Conservation (phyloP, 1,140 invertebrate genomes). For the Drosophila sproati region DNA sequence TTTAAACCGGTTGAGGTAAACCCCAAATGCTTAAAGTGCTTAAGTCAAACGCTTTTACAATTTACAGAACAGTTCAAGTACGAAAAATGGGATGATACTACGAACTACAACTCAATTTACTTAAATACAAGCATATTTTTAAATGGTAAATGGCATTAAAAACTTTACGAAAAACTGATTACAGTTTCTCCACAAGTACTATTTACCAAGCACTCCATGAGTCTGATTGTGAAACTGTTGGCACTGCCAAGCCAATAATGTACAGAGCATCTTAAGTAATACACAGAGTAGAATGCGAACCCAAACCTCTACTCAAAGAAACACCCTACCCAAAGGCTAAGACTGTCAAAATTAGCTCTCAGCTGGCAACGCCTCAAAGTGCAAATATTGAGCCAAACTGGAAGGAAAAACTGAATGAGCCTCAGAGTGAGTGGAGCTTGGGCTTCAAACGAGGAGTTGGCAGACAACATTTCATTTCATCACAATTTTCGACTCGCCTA, state of each 20-base stretch:
- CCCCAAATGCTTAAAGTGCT: constrained; percentile 22
- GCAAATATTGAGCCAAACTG: constrained; percentile 68
- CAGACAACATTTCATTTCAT: constrained; percentile 56
- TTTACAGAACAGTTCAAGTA: neutral
- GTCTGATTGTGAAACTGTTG: constrained; percentile 48
- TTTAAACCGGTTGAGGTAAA: constrained; percentile 38
- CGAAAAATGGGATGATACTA: neutral
- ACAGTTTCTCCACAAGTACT: constrained; percentile 49
- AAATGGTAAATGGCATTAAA: constrained; percentile 64
- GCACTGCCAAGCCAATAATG: constrained; percentile 55
- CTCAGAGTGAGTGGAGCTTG: constrained; percentile 1
- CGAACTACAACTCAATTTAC: constrained; percentile 28
- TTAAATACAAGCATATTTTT: constrained; percentile 58
- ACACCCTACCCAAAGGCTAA: constrained; percentile 11
- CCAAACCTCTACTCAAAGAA: neutral
- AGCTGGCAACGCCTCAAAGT: constrained; percentile 67
- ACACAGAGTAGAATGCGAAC: constrained; percentile 15
- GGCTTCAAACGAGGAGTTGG: constrained; percentile 25
- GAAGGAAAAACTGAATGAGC: constrained; percentile 30
- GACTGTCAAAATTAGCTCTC: constrained; percentile 67
- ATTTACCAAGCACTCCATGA: constrained; percentile 67
- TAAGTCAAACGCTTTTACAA: constrained; percentile 4
- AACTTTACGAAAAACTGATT: constrained; percentile 71
- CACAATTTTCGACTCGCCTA: constrained; percentile 49
- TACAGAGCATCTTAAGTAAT: constrained; percentile 56